A percentile compares a stretch with the other conserved stretches of the same genome.
Evolutionary conservation across 1,140 invertebrate genomes (phyloP).

Genomic region (Aporrectodea caliginosa): DNA sequence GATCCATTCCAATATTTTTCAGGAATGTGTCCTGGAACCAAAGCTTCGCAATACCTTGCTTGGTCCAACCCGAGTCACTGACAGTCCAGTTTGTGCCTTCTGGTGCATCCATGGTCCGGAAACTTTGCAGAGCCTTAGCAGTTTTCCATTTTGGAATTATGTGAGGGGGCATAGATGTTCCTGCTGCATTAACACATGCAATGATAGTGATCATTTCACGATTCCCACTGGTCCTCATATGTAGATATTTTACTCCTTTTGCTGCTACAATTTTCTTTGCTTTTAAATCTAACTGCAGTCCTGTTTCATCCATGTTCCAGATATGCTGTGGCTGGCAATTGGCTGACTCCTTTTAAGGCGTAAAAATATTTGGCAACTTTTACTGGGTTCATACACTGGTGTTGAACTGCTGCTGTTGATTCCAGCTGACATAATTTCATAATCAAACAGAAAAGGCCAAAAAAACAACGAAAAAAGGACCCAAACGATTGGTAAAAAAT

Average conservation of each 20-base stretch:
- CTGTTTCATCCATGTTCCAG: background rate
- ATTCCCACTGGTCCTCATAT: conserved; percentile 17
- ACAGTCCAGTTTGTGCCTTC: background rate
- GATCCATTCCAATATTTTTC: conserved; percentile 25
- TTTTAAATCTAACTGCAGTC: background rate
- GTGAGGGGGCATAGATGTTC: background rate
- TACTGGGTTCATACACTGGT: background rate
- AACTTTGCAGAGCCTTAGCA: background rate
- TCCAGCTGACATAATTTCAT: background rate
- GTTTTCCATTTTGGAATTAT: background rate
- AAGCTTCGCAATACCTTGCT: background rate
- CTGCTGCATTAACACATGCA: background rate
- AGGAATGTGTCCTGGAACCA: background rate
- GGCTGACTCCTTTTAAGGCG: background rate
- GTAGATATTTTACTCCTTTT: conserved; percentile 23
- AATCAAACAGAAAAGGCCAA: no score
- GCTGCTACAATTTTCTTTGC: background rate
- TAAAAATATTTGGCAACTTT: background rate
- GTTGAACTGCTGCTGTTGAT: background rate
- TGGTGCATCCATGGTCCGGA: background rate
- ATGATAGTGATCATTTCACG: conserved; percentile 23
- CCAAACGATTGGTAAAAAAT: no score
- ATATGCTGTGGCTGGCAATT: background rate
- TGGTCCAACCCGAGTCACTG: background rate
- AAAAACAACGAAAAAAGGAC: no score